phyloP scores from a whole-genome alignment of 2,888 invertebrate genomes.

The Rhamnusium bicolor region DNA sequence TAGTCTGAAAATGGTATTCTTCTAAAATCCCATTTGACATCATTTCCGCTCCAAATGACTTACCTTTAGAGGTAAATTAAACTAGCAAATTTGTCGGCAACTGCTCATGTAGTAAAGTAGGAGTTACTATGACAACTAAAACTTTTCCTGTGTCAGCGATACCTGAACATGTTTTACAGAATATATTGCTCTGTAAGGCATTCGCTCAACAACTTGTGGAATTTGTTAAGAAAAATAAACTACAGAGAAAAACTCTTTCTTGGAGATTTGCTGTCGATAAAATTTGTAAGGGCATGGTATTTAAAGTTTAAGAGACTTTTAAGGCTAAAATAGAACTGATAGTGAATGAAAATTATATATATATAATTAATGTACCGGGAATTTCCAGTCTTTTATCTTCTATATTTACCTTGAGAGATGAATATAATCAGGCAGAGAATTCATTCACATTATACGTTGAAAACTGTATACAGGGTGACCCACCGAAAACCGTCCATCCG shows the following conservation, averaged over 20 bases:
- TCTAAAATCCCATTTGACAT: neutral
- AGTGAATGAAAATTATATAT: too few relatives aligned
- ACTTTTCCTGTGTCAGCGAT: slow-evolving; percentile 12
- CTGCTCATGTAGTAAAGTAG: slow-evolving; percentile 12
- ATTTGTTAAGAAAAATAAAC: neutral
- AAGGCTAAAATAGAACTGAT: neutral
- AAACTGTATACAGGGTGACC: too few relatives aligned
- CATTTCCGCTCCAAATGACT: neutral
- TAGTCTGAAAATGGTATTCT: neutral
- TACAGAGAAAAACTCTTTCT: neutral
- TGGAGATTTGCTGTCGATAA: neutral
- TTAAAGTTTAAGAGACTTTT: neutral
- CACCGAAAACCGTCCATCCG: too few relatives aligned
- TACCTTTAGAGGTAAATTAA: slow-evolving; percentile 8
- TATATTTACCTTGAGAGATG: too few relatives aligned
- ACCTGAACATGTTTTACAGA: slow-evolving; percentile 2
- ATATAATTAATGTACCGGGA: too few relatives aligned
- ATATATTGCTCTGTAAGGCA: slow-evolving; percentile 8
- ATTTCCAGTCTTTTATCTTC: too few relatives aligned
- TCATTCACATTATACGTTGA: too few relatives aligned
- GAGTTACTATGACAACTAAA: slow-evolving; percentile 11
- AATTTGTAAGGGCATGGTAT: neutral
- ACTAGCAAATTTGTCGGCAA: neutral
- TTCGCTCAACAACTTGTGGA: slow-evolving; percentile 3
- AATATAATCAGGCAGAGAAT: too few relatives aligned